Evolutionary conservation across 2,113 vertebrate genomes (phyloP), one percentile per base, ranked within the genome.

Genomic region (Hydrochoerus hydrochaeris): DNA sequence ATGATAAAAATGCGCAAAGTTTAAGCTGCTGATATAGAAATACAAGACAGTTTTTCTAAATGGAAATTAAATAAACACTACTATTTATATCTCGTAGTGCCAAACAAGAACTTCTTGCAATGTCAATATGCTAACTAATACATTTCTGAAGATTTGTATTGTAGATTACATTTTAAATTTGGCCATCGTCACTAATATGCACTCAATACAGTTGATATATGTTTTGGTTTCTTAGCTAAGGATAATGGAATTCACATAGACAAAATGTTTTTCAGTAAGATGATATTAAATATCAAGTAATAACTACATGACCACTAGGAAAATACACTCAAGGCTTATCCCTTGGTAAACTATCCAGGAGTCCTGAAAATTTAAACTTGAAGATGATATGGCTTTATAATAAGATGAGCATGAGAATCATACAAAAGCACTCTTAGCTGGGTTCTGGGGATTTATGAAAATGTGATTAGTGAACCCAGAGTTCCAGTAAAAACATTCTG

Each of bases 201-300:
- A 54, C 54, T 88, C 1, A 1, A 44, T 41, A 1, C 6, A 57
- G 6, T 57, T 22, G 22, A 8, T 71, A 13, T 35, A 4, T 49
- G 60, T 78, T 93, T 71, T 90, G 0, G 14, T 62, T 78, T 80
- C 71, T 94, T 52, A 54, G 10, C 67, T 38, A 83, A 81, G 38
- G 63, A 49, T 58, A 91, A 82, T 24, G 32, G 30, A 60, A 58
- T 88, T 75, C 58, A 20, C n/a, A 60, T 35, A 28, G 26, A 85
- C 67, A 75, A 87, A 87, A 38, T 86, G 44, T 91, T 83, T 91
- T 93, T 92, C 26, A 92, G 30, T 32, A 63, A 52, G 32, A 13
- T 20, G 41, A 1, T 58, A 49, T 88, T 20, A 24, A 5, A 11
- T 88, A 20, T 73, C 22, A 84, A n/a, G 20, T 73, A 30, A 35